These are phyloP conservation scores for Drosophila sp. DNA, from an alignment of 1,140 invertebrate species.

Conservation along the genomic window DNA sequence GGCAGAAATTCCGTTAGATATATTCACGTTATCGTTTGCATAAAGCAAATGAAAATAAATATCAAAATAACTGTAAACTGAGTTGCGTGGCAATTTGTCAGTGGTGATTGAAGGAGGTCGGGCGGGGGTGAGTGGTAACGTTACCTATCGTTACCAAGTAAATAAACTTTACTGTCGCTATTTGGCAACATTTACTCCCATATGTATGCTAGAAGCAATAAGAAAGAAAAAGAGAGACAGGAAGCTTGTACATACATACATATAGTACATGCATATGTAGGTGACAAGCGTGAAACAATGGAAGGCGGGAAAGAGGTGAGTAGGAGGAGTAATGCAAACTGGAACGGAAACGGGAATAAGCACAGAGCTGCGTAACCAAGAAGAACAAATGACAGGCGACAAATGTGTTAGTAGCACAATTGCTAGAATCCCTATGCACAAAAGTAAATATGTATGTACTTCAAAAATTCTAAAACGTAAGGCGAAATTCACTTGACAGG, in stretches of 20 bases:
- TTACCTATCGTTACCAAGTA: conserved; percentile 74
- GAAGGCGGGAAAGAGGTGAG: too few relatives aligned
- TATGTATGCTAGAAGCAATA: not conserved
- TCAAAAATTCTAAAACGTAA: too few relatives aligned
- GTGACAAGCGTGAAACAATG: conserved; percentile 13
- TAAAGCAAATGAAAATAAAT: conserved; percentile 31
- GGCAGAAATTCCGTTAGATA: conserved; percentile 51
- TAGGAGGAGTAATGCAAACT: not conserved
- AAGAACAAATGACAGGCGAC: conserved; percentile 29
- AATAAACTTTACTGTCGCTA: conserved; percentile 80
- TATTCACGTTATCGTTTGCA: conserved; percentile 37
- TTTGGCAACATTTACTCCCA: conserved; percentile 44
- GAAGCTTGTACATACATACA: not conserved
- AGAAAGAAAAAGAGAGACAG: not conserved
- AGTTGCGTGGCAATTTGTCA: conserved; percentile 72
- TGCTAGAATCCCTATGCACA: not conserved
- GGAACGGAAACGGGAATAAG: conserved; percentile 36
- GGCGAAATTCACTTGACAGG: too few relatives aligned
- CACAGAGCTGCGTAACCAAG: conserved; percentile 40
- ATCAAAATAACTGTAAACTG: conserved; percentile 65
- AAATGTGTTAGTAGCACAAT: conserved; percentile 25
- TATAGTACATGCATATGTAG: conserved; percentile 8
- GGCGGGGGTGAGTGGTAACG: conserved; percentile 27
- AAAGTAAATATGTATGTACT: too few relatives aligned
- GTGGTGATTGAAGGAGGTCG: not conserved